Percentiles rank a stretch among this genome's conserved stretches.
Evolutionary conservation across 2,113 vertebrate genomes (phyloP).

Genomic region (Oryzias woworae): DNA sequence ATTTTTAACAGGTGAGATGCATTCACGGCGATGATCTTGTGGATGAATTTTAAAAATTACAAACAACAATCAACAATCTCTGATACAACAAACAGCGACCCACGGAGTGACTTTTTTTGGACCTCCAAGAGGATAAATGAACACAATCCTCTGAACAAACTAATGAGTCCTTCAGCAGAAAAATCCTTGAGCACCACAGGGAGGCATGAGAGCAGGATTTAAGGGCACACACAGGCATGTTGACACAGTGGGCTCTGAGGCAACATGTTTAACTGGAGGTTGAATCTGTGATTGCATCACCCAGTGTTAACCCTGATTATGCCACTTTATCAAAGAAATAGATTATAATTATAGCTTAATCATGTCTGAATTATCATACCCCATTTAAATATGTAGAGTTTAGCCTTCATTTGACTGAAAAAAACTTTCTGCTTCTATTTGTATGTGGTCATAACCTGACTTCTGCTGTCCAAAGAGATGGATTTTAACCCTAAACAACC

Average conservation of each 20-base stretch:
- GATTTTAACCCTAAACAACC: too few species aligned
- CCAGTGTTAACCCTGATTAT: background rate
- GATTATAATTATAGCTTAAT: slow-evolving; percentile 5
- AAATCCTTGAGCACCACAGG: slow-evolving; percentile 48
- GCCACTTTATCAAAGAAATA: slow-evolving; percentile 1
- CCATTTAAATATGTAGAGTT: slow-evolving; percentile 7
- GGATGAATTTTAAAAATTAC: too few species aligned
- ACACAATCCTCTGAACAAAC: slow-evolving; percentile 27
- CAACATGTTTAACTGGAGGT: background rate
- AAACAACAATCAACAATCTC: too few species aligned
- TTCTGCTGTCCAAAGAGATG: too few species aligned
- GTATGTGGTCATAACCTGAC: background rate
- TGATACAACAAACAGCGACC: background rate
- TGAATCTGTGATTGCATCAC: background rate
- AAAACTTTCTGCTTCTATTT: background rate
- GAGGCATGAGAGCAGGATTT: slow-evolving; percentile 40
- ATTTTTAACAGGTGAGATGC: slow-evolving; percentile 39
- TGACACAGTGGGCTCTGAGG: slow-evolving; percentile 2
- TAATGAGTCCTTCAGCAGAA: slow-evolving; percentile 35
- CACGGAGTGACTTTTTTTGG: background rate
- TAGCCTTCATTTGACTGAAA: slow-evolving; percentile 1
- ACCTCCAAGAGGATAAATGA: background rate
- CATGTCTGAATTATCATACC: background rate
- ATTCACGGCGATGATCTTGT: slow-evolving; percentile 24
- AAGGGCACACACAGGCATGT: background rate